Percentiles rank a stretch among this genome's conserved stretches.
Conservation (phyloP, 2,888 invertebrate genomes). For the Sarcophaga carnaria region DNA sequence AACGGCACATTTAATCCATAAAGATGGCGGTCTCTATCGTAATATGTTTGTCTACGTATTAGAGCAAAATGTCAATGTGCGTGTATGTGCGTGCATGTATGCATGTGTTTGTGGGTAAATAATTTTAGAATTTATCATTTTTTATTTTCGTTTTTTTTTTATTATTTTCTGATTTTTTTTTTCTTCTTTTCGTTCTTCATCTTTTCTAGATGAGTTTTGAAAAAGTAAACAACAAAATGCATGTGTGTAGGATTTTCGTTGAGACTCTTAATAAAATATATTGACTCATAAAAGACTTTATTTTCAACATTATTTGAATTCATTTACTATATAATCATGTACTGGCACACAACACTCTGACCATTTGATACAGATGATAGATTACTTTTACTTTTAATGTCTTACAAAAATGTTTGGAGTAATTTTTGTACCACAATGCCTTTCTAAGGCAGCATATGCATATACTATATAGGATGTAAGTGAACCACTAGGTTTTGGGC, state of each 20-base stretch:
- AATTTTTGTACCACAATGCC: too few relatives aligned
- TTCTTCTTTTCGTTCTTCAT: slow-evolving; percentile 19
- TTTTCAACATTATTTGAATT: slow-evolving; percentile 15
- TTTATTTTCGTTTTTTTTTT: slow-evolving; percentile 16
- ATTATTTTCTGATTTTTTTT: slow-evolving; percentile 1
- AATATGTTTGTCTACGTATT: slow-evolving; percentile 53
- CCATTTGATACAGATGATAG: not conserved
- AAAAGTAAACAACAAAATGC: slow-evolving; percentile 37
- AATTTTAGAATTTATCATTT: slow-evolving; percentile 34
- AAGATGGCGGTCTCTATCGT: slow-evolving; percentile 64
- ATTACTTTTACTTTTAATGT: slow-evolving; percentile 31
- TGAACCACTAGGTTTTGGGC: too few relatives aligned
- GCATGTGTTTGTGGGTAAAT: slow-evolving; percentile 30
- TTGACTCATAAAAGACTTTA: slow-evolving; percentile 21
- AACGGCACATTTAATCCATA: slow-evolving; percentile 77
- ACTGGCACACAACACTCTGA: not conserved
- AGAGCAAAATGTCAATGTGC: not conserved
- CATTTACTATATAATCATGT: slow-evolving; percentile 19
- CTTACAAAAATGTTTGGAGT: too few relatives aligned
- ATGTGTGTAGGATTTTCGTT: slow-evolving; percentile 13
- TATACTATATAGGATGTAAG: too few relatives aligned
- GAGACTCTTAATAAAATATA: slow-evolving; percentile 10
- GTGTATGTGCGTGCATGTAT: not conserved
- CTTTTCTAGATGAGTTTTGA: slow-evolving; percentile 27
- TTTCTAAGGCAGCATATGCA: too few relatives aligned